These are phyloP conservation scores for Scaptodrosophila latifasciaeformis DNA, from an alignment of 2,888 invertebrate genomes.

Conservation along the genomic window DNA sequence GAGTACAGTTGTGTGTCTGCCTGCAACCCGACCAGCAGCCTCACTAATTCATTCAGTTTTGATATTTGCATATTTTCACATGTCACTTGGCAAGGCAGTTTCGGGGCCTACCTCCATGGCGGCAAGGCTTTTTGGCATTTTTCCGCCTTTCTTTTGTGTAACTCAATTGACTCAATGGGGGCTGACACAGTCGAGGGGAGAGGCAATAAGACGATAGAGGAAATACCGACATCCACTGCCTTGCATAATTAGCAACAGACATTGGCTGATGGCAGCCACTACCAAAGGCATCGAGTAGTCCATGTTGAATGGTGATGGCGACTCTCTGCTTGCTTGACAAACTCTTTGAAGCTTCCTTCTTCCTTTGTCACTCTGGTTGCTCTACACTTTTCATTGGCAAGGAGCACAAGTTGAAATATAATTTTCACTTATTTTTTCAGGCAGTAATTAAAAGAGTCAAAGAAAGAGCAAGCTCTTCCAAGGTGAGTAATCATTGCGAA, in stretches of 20 bases:
- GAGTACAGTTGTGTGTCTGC: neutral
- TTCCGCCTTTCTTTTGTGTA: conserved; percentile 36
- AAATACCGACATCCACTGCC: neutral
- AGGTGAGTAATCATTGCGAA: too few species aligned
- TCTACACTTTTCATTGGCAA: too few species aligned
- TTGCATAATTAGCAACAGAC: conserved; percentile 67
- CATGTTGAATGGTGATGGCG: neutral
- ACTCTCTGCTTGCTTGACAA: conserved; percentile 60
- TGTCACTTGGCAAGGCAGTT: conserved; percentile 57
- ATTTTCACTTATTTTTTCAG: too few species aligned
- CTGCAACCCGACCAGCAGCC: neutral
- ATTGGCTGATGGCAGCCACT: neutral
- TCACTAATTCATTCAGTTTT: conserved; percentile 58
- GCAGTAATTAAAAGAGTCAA: too few species aligned
- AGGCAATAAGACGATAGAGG: neutral
- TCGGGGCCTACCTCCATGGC: conserved; percentile 10
- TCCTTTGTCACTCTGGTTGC: too few species aligned
- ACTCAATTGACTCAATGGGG: conserved; percentile 50
- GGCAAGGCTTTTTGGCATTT: conserved; percentile 51
- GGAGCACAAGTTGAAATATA: too few species aligned
- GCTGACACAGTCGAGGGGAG: neutral
- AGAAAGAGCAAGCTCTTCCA: too few species aligned
- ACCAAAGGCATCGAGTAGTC: too few species aligned
- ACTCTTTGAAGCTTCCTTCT: conserved; percentile 62
- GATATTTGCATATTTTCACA: conserved; percentile 70